phyloP scores from a whole-genome alignment of 2,888 invertebrate genomes.

The Amblyjoppa fuscipennis region DNA sequence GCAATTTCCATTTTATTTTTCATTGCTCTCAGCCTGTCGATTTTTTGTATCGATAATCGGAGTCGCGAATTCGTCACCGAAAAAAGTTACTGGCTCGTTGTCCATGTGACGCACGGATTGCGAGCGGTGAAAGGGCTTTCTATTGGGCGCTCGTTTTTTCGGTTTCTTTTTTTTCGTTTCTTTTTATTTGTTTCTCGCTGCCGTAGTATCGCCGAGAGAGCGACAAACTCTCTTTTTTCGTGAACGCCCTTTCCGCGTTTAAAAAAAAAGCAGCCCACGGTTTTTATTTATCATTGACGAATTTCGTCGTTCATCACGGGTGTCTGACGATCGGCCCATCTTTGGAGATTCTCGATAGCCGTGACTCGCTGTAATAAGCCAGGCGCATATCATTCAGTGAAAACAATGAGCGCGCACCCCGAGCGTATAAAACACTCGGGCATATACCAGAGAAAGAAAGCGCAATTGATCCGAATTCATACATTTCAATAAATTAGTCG shows the following conservation, averaged over 20 bases:
- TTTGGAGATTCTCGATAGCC: slow-evolving; percentile 16
- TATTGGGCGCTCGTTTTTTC: slow-evolving; percentile 24
- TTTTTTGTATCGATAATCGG: not conserved
- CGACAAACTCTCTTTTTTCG: not conserved
- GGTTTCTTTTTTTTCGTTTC: not conserved
- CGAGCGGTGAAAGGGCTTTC: slow-evolving; percentile 65
- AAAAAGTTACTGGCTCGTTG: slow-evolving; percentile 36
- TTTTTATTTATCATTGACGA: slow-evolving; percentile 27
- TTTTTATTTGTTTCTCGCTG: slow-evolving; percentile 5
- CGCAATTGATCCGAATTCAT: slow-evolving; percentile 74
- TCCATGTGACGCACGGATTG: slow-evolving; percentile 54
- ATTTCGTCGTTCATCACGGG: slow-evolving; percentile 15
- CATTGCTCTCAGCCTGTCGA: not conserved
- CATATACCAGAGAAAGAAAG: slow-evolving; percentile 69
- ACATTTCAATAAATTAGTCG: slow-evolving; percentile 77
- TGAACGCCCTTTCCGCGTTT: not conserved
- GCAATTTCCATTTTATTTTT: not conserved
- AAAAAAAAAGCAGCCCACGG: not conserved
- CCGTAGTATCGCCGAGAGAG: slow-evolving; percentile 1
- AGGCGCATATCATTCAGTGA: slow-evolving; percentile 65
- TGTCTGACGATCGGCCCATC: slow-evolving; percentile 26
- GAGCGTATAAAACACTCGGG: slow-evolving; percentile 58
- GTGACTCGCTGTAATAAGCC: slow-evolving; percentile 24
- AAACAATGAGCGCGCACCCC: slow-evolving; percentile 65
- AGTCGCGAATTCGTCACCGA: slow-evolving; percentile 42